Evolutionary conservation across 2,888 invertebrate genomes (phyloP), one percentile per base, ranked within the genome.

Genomic region (Drosophila setosimentum): DNA sequence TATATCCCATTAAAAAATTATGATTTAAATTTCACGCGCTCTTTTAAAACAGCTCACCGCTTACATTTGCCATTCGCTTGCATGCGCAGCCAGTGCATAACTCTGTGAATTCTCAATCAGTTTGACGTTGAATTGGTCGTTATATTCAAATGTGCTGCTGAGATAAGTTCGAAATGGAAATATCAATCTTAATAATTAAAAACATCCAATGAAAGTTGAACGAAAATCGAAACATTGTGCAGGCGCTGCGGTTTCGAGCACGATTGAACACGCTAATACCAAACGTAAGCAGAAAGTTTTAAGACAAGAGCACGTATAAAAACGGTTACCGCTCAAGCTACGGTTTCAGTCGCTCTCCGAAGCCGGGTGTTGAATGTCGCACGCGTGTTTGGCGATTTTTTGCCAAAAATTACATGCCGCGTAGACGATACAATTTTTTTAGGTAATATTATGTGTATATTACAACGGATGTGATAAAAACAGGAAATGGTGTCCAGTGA

Each of bases 241-340:
- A 21, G 18, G 11, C 11, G 24, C 11, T 32, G 13, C 5, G 21
- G 8, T 27, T 18, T 55, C 21, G 13, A 63, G 37, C 27, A 49
- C 27, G 8, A 57, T 1, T 61, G 62, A 40, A n/a, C 59, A 45
- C 33, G 5, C 48, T 10, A 61, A 32, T 42, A 42, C 4, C 35
- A 68, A 71, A 59, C 32, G 61, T 61, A 77, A 80, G 77, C 78
- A 80, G 68, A 77, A 78, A 72, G 73, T 51, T 61, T 54, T 11
- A 33, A 16, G 2, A 4, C 30, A 7, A 48, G 29, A 11, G 30
- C 33, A 18, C 29, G 29, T 27, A 4, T 30, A 13, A n/a, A 57
- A 58, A 45, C 48, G 27, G 21, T 37, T 35, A 32, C 27, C 24
- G 24, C 55, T 29, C 37, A 32, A 30, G 21, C 4, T 42, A 37